Conservation (phyloP, 2,888 invertebrate species). For the Tinea trinotella region DNA sequence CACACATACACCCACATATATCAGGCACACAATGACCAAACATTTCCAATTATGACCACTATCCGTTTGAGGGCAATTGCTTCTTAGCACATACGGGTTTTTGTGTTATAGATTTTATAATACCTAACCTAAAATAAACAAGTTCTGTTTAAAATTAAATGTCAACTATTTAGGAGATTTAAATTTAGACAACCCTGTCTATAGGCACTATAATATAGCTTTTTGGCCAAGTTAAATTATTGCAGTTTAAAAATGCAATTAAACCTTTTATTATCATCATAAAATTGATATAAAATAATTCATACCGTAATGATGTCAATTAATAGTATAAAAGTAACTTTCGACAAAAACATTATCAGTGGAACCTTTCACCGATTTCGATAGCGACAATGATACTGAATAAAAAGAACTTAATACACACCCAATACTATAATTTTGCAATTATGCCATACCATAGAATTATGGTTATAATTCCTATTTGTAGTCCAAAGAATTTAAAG, state of each 20-base stretch:
- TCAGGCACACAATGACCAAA: constrained; percentile 3
- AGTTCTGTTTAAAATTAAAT: too few species aligned
- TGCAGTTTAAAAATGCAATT: background rate
- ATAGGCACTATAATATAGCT: too few species aligned
- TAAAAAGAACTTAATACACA: constrained; percentile 21
- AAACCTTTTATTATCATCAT: background rate
- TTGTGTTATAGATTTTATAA: too few species aligned
- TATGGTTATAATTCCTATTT: too few species aligned
- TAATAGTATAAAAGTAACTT: background rate
- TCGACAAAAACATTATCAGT: constrained; percentile 26
- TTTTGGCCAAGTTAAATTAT: too few species aligned
- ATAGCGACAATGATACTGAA: constrained; percentile 34
- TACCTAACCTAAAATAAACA: too few species aligned
- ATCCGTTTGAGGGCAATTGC: too few species aligned
- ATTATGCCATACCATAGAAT: too few species aligned
- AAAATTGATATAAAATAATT: background rate
- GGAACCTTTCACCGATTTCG: constrained; percentile 46
- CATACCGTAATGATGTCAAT: background rate
- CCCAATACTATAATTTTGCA: background rate
- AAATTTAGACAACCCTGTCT: too few species aligned
- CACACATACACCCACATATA: background rate
- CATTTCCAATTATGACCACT: background rate
- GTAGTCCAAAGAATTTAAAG: too few species aligned
- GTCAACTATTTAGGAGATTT: too few species aligned
- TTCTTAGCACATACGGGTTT: too few species aligned